phyloP scores from a whole-genome alignment of 2,888 invertebrate genomes.

The Nomada fabriciana region DNA sequence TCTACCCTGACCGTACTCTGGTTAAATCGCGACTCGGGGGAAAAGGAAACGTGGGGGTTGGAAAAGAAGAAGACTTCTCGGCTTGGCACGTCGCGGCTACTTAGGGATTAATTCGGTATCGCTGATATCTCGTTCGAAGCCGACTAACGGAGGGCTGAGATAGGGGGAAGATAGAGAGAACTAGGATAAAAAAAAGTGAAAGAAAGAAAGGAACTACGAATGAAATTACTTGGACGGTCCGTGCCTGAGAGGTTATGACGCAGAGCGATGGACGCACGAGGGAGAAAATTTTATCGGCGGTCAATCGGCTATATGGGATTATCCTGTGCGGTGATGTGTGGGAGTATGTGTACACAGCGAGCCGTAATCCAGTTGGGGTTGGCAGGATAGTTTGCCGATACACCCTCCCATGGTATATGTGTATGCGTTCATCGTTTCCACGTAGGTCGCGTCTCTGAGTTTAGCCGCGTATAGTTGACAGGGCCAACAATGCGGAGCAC shows the following conservation, averaged over 20 bases:
- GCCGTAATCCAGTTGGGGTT: slow-evolving; percentile 78
- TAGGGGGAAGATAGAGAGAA: slow-evolving; percentile 5
- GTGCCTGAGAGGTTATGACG: slow-evolving; percentile 62
- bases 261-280: slow-evolving; percentile 54
- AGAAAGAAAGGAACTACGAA: slow-evolving; percentile 32
- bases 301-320: slow-evolving; percentile 77
- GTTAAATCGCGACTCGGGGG: slow-evolving; percentile 9
- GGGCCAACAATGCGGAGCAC: slow-evolving; percentile 75
- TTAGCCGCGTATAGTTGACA: slow-evolving; percentile 75
- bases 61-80: slow-evolving; percentile 51
- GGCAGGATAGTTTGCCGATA: slow-evolving; percentile 72
- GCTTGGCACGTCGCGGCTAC: slow-evolving; percentile 61
- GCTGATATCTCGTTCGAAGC: slow-evolving; percentile 55
- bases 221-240: slow-evolving; percentile 65
- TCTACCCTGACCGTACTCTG: slow-evolving; percentile 20
- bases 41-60: background rate
- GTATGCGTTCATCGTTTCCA: slow-evolving; percentile 42
- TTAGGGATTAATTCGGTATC: slow-evolving; percentile 68
- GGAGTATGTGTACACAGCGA: slow-evolving; percentile 66
- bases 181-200: background rate
- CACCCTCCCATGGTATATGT: slow-evolving; percentile 19
- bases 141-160: background rate
- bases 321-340: slow-evolving; percentile 64
- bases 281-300: slow-evolving; percentile 74
- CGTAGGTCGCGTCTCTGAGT: slow-evolving; percentile 52